Percentiles rank a stretch among this genome's conserved stretches.
These are phyloP conservation scores for Poeciliopsis turneri DNA, from an alignment of 2,797 vertebrate genomes.

Conservation along the genomic window DNA sequence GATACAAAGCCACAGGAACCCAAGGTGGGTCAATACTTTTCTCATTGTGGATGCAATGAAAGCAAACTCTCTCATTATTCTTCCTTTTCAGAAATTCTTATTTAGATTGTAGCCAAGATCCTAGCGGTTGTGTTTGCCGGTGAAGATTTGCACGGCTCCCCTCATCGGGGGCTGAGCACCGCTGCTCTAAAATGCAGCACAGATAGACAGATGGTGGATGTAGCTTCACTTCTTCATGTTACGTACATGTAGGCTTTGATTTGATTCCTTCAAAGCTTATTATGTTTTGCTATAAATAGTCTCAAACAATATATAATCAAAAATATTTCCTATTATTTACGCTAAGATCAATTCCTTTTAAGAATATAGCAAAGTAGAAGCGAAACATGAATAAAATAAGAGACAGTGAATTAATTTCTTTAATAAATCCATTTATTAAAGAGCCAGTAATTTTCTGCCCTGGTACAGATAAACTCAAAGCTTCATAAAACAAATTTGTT, in stretches of 20 bases:
- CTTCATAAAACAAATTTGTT: too few species aligned
- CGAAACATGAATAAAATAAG: neutral
- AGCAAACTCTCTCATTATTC: slow-evolving; percentile 71
- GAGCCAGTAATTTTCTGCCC: too few species aligned
- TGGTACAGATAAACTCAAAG: too few species aligned
- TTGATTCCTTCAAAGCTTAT: neutral
- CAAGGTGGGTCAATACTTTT: slow-evolving; percentile 67
- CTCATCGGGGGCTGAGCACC: slow-evolving; percentile 20
- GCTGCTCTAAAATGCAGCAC: slow-evolving; percentile 28
- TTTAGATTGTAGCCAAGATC: slow-evolving; percentile 63
- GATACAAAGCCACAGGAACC: slow-evolving; percentile 51
- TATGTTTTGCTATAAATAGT: neutral
- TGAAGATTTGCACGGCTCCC: slow-evolving; percentile 43
- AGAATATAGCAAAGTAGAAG: neutral
- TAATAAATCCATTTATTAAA: too few species aligned
- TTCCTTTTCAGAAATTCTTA: slow-evolving; percentile 64
- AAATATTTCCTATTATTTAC: neutral
- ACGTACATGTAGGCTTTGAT: neutral
- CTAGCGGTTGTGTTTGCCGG: slow-evolving; percentile 39
- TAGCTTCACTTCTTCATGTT: slow-evolving; percentile 6
- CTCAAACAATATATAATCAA: neutral
- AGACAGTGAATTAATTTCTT: too few species aligned
- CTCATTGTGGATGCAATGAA: slow-evolving; percentile 69
- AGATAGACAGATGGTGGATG: slow-evolving; percentile 11
- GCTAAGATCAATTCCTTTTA: neutral